A percentile compares a stretch with the other conserved stretches of the same genome.
phyloP scores from a whole-genome alignment of 2,888 invertebrate species.

The Sylvicola cinctus region DNA sequence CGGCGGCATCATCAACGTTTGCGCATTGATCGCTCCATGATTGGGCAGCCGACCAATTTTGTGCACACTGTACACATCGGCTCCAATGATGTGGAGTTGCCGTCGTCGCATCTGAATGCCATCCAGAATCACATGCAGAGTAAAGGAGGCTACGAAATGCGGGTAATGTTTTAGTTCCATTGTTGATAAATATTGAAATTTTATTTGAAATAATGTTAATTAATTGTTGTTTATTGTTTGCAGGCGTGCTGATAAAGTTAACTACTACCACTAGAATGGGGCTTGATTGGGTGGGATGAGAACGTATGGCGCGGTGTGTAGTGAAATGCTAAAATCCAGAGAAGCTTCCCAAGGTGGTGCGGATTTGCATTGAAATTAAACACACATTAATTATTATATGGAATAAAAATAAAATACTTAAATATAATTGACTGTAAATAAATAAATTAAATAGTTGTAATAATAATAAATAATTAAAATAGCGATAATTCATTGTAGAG shows the following conservation, averaged over 20 bases:
- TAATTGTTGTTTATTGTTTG: conserved; percentile 1
- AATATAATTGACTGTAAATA: no score
- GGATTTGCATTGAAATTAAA: no score
- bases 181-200: background rate
- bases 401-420: no score
- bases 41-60: conserved; percentile 88
- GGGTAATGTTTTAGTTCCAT: conserved; percentile 14
- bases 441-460: no score
- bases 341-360: no score
- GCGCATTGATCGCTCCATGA: conserved; percentile 83
- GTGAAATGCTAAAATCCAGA: no score
- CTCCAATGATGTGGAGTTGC: conserved; percentile 72
- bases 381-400: no score
- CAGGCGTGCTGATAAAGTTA: conserved; percentile 9
- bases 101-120: conserved; percentile 60
- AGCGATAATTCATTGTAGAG: no score
- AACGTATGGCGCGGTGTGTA: no score
- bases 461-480: no score
- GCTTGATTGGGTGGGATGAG: no score
- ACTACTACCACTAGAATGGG: no score
- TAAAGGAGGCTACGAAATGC: conserved; percentile 75
- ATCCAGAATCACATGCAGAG: conserved; percentile 90
- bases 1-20: conserved; percentile 45
- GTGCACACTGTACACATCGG: conserved; percentile 80
- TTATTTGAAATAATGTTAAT: background rate